Conservation (phyloP, 2,113 vertebrate genomes). For the Circaetus gallicus region DNA sequence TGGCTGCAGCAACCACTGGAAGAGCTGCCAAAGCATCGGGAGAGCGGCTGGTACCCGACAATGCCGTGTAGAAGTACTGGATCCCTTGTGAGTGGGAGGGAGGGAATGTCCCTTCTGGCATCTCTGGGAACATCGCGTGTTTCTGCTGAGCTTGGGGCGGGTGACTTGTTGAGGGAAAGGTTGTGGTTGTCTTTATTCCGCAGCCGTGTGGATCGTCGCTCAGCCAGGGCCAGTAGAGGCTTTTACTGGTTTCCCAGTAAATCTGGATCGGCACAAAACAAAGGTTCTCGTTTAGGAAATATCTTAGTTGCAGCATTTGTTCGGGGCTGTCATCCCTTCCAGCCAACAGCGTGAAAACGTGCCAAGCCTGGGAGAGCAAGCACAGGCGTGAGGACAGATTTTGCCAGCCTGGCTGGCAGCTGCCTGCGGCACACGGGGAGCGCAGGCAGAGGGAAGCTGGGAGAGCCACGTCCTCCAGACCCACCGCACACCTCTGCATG, state of each 20-base stretch:
- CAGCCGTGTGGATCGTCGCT: neutral
- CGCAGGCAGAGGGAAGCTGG: neutral
- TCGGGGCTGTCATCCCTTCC: neutral
- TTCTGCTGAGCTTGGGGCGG: neutral
- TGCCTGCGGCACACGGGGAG: neutral
- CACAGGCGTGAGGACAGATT: fast-evolving
- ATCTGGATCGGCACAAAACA: neutral
- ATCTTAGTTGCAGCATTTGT: neutral
- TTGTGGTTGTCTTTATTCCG: neutral
- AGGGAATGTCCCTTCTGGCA: neutral
- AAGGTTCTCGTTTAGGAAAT: neutral
- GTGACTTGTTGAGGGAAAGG: neutral
- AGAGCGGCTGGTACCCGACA: neutral
- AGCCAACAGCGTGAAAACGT: neutral
- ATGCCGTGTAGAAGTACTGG: neutral
- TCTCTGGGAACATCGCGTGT: neutral
- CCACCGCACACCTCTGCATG: neutral
- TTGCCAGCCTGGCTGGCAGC: neutral
- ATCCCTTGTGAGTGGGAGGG: neutral
- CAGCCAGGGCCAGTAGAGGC: neutral
- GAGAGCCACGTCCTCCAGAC: neutral
- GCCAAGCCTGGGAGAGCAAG: neutral
- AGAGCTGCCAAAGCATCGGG: neutral
- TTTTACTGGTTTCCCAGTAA: neutral
- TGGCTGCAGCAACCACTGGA: neutral